phyloP scores from a whole-genome alignment of 1,140 invertebrate species.

The Drosophila asahinai region DNA sequence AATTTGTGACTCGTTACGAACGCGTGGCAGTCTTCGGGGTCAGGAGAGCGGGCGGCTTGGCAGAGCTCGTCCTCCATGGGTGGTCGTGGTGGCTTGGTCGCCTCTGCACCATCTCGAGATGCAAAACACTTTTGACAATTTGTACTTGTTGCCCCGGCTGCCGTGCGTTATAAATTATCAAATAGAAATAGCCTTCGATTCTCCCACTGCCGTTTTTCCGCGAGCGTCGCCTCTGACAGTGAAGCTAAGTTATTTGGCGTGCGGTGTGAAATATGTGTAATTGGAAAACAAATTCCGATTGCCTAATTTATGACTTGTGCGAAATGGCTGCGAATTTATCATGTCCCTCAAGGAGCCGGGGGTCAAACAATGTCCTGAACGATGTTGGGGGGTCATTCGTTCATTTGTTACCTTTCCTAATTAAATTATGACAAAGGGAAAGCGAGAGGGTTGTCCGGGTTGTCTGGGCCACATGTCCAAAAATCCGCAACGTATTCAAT shows the following conservation, averaged over 20 bases:
- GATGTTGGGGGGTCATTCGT: conserved; percentile 27
- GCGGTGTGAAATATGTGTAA: conserved; percentile 83
- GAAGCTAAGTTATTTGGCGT: conserved; percentile 65
- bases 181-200: conserved; percentile 78
- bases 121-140: conserved; percentile 82
- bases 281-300: conserved; percentile 81
- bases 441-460: conserved; percentile 29
- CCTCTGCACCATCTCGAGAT: conserved; percentile 53
- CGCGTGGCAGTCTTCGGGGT: conserved; percentile 64
- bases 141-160: conserved; percentile 72
- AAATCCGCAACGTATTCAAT: conserved; percentile 70
- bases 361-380: conserved; percentile 29
- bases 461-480: conserved; percentile 66
- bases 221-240: conserved; percentile 34
- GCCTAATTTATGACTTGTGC: conserved; percentile 76
- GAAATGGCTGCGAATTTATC: conserved; percentile 68
- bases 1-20: conserved; percentile 80
- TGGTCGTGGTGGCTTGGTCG: conserved; percentile 46
- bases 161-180: conserved; percentile 81
- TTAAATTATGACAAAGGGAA: conserved; percentile 72
- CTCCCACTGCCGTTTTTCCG: conserved; percentile 31
- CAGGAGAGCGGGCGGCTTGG: conserved; percentile 41
- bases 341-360: conserved; percentile 42
- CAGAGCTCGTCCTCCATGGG: conserved; percentile 51
- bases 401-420: conserved; percentile 67